phyloP scores from a whole-genome alignment of 2,797 vertebrate species.

The Coccyzus lansbergi region DNA sequence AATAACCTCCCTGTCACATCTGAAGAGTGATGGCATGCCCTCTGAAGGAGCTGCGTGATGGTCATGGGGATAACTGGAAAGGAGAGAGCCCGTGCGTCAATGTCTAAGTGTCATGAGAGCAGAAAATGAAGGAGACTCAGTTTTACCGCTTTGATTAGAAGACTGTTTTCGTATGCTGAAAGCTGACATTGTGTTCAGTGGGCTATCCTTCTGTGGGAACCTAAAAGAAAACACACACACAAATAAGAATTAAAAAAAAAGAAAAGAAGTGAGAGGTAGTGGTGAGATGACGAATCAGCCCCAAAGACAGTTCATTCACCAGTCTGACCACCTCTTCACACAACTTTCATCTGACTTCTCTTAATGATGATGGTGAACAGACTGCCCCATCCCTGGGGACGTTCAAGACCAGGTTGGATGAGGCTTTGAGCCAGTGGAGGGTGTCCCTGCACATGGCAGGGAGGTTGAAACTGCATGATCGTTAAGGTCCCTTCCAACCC shows the following conservation, averaged over 20 bases:
- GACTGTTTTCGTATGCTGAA: conserved; percentile 61
- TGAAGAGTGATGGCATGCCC: fast-evolving
- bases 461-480: too few relatives aligned
- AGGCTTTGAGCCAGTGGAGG: too few relatives aligned
- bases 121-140: neutral
- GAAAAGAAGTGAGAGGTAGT: neutral
- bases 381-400: too few relatives aligned
- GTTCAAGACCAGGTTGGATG: too few relatives aligned
- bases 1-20: fast-evolving
- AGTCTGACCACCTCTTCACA: neutral
- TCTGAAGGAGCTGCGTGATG: fast-evolving
- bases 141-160: conserved; percentile 68
- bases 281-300: neutral
- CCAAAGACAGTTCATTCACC: neutral
- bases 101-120: neutral
- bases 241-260: neutral
- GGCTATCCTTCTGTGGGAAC: neutral
- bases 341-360: neutral
- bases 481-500: too few relatives aligned
- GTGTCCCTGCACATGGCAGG: too few relatives aligned
- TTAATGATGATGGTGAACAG: too few relatives aligned
- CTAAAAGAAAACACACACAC: conserved; percentile 49
- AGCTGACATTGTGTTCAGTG: conserved; percentile 66
- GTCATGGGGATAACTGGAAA: fast-evolving
- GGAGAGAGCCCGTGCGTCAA: fast-evolving